Evolutionary conservation across 2,113 vertebrate genomes (phyloP).

Genomic region (Rhabdornis inornatus): DNA sequence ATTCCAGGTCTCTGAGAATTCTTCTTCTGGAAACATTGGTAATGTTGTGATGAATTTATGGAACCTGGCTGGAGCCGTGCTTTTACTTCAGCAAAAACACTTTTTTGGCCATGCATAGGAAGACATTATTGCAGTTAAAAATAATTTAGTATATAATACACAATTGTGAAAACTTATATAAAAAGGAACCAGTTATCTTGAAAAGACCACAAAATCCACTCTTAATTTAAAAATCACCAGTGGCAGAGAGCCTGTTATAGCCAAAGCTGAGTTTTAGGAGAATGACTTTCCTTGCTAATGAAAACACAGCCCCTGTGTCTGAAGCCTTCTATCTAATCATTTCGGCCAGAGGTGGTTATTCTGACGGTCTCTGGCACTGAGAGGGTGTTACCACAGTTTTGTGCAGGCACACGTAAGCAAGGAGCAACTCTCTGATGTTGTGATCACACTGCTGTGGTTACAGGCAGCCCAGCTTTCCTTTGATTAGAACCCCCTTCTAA

Average conservation of each 20-base stretch:
- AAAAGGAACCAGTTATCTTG: not conserved
- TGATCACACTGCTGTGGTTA: not conserved
- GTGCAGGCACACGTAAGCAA: rapidly evolving
- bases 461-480: not conserved
- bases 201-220: not conserved
- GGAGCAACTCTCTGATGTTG: not conserved
- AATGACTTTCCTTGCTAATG: not conserved
- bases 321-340: not conserved
- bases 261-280: not conserved
- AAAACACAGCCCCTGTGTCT: not conserved
- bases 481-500: not conserved
- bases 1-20: not conserved
- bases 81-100: not conserved
- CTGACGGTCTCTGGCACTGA: not conserved
- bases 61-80: not conserved
- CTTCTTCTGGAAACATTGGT: not conserved
- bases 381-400: not conserved
- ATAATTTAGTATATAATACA: not conserved
- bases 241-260: not conserved
- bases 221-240: not conserved
- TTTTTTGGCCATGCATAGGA: not conserved
- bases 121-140: not conserved
- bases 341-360: not conserved
- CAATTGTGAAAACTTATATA: not conserved
- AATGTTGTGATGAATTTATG: not conserved